Base-by-base conservation (phyloP, 2,888 invertebrate species). In the Lottia gigantea region DNA sequence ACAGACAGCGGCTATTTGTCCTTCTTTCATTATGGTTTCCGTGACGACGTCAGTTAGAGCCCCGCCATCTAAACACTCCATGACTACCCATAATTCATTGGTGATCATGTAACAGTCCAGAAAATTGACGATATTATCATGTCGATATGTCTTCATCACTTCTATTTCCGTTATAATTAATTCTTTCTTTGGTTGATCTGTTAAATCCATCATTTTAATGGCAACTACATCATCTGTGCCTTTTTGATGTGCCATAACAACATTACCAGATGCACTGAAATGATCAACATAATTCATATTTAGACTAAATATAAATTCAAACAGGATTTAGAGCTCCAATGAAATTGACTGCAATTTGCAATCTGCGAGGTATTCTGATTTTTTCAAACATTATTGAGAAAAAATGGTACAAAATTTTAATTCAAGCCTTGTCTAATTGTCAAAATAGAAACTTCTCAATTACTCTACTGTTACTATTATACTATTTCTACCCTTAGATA, bases 31-130 rank as follows among this genome's bases (percentile, higher is more conserved):
- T 11, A 97, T 93, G 0, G 97, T 97, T 89, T 98, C 97, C 1
- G 96, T 97, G 49, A 98, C 98, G 0, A 98, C 97, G 86, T 98
- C 97, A 0, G 98, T 98, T 64, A 98, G 90, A 12, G 97, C 95
- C 0, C 98, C 98, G 8, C 98, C 88, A 74, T 87, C 87, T 73
- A 98, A 91, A 70, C 96, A 92, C 88, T 98, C 98, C 96, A 98
- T 97, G 1, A 97, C 93, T 0, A 96, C 98, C 97, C 97, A 98
- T 8, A 98, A 91, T 86, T 97, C 95, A 64, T 95, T 94, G 76
- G 94, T 92, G 64, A 96, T 92, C n/a, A 97, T 92, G 90, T 95
- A 97, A 15, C 95, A 94, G 83, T 97, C 96, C 11, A 97, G 90
- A 89, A 96, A 98, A 89, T 98, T 98, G 0, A 98, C 98, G 80